These are phyloP conservation scores for Diarsia rubi DNA, from an alignment of 2,888 invertebrate genomes.

Conservation along the genomic window DNA sequence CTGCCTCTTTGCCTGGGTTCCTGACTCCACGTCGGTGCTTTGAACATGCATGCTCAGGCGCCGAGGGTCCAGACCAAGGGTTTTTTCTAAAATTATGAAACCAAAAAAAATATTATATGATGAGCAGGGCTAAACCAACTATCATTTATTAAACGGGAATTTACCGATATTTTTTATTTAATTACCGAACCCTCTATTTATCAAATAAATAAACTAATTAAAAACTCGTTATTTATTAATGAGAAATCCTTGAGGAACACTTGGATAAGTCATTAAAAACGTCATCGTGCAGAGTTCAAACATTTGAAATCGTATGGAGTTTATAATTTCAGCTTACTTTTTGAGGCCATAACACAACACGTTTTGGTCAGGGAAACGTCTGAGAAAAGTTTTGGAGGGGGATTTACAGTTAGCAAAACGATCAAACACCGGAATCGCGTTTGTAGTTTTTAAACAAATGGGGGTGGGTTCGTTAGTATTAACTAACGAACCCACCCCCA, in stretches of 20 bases:
- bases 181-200: not conserved
- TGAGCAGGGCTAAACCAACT: not conserved
- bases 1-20: constrained; percentile 74
- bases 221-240: not conserved
- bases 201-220: not conserved
- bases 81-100: constrained; percentile 72
- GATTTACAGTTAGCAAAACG: too few relatives aligned
- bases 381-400: not conserved
- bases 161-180: too few relatives aligned
- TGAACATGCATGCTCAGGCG: constrained; percentile 67
- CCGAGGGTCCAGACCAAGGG: constrained; percentile 64
- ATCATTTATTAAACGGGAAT: too few relatives aligned
- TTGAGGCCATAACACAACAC: not conserved
- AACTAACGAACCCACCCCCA: too few relatives aligned
- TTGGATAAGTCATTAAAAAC: not conserved
- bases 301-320: not conserved
- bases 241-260: too few relatives aligned
- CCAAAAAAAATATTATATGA: not conserved
- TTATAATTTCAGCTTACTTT: not conserved
- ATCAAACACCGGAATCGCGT: not conserved
- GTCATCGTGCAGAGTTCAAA: not conserved
- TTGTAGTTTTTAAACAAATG: not conserved
- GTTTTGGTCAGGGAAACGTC: not conserved
- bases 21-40: constrained; percentile 76
- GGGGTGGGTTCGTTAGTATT: too few relatives aligned